Evolutionary conservation across 2,113 vertebrate genomes (phyloP).

Genomic region (Centrocercus urophasianus): DNA sequence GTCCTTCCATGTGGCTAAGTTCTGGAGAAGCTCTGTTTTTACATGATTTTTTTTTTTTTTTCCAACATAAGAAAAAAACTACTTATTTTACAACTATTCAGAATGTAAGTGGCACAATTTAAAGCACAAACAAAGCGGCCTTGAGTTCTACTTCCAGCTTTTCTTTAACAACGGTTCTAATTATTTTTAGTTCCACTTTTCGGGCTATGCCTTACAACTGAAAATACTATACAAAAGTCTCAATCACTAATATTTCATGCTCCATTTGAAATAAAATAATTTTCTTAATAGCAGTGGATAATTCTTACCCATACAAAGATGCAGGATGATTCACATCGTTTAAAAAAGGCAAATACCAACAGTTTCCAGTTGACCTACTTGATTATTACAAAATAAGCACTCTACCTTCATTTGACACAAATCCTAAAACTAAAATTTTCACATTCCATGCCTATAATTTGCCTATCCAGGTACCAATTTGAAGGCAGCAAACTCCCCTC

Average conservation of each 20-base stretch:
- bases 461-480: not conserved
- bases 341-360: constrained; percentile 1
- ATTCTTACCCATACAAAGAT: not conserved
- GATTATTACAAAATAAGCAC: not conserved
- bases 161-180: constrained; percentile 24
- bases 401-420: not conserved
- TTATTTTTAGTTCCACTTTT: constrained; percentile 51
- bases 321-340: not conserved
- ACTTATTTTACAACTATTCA: not conserved
- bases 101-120: constrained; percentile 2
- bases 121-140: constrained; percentile 14
- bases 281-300: constrained; percentile 7
- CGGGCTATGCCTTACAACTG: not conserved
- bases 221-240: not conserved
- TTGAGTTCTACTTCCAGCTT: constrained; percentile 12
- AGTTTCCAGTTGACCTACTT: constrained; percentile 12
- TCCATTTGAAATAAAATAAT: constrained; percentile 21
- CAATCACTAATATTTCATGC: constrained; percentile 15
- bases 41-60: not conserved
- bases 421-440: not conserved
- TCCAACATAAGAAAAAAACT: not conserved
- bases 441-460: constrained; percentile 2
- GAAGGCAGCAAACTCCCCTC: not conserved
- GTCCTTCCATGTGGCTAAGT: not conserved
- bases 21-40: not conserved